Base-by-base conservation (phyloP, 2,113 vertebrate species). In the Anhinga rufa region DNA sequence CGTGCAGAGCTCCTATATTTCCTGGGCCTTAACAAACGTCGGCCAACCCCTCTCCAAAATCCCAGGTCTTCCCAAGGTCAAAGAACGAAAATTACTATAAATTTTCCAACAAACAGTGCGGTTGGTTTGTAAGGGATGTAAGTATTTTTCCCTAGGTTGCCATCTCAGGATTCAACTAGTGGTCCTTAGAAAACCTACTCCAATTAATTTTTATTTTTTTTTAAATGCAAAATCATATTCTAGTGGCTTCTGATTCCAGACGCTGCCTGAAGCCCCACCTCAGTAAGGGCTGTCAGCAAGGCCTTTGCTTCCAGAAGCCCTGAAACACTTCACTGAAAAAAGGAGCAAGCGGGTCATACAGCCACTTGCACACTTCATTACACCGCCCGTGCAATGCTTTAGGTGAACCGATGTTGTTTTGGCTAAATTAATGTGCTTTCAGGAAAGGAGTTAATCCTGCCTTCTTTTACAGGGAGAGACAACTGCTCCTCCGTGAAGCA, bases 401-500 rank as follows among this genome's bases (percentile, higher is more conserved):
- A 32, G 86, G 68, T 12, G 52, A 92, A 31, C 57, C 16, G n/a
- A 22, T 29, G 92, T 6, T 90, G 88, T 84, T 93, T 84, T 15
- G 90, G 60, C 12, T 25, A 77, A 82, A 94, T 57, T 21, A 68
- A 61, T 2, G 44, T 36, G 80, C 76, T 76, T 81, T 51, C 34
- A 68, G 87, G 57, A 68, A 64, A 34, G 60, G 69, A 86, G 32
- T 49, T 94, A 95, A 95, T 96, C 92, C 88, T 4, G 90, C 82
- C 57, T 25, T 1, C 77, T 40, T 38, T 22, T 44, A 79, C 49
- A 26, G 82, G 90, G 62, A 70, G 92, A 94, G 84, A 48, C 34
- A 46, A 86, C 65, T 6, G 22, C 77, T 81, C 62, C 84, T 66
- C 44, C 1, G 5, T 7, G 21, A 20, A 46, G 76, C 52, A 31